Conservation (phyloP, 2,797 vertebrate genomes). For the Lithobates pipiens region DNA sequence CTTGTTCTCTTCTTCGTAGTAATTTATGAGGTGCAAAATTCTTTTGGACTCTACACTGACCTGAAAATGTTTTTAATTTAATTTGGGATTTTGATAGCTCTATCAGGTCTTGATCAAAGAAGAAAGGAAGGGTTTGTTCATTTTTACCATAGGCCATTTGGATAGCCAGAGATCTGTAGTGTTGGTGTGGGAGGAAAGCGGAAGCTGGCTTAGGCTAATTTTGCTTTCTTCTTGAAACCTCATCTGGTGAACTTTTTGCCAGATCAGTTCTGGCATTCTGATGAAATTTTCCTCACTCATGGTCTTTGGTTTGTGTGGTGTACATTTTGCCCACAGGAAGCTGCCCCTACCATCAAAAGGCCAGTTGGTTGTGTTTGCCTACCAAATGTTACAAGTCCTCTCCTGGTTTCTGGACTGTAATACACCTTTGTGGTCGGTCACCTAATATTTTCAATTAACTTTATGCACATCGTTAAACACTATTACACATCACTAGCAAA, state of each 20-base stretch:
- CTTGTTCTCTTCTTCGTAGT: constrained; percentile 17
- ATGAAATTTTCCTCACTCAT: too few species aligned
- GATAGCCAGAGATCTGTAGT: neutral
- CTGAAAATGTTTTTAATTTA: constrained; percentile 12
- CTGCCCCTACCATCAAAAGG: too few species aligned
- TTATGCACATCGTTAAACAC: too few species aligned
- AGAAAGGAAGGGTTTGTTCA: neutral
- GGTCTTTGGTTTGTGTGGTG: too few species aligned
- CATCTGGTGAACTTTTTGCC: neutral
- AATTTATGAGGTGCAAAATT: constrained; percentile 35
- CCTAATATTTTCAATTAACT: too few species aligned
- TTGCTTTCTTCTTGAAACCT: neutral
- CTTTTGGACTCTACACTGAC: constrained; percentile 18
- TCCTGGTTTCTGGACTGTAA: too few species aligned
- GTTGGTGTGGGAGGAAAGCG: neutral
- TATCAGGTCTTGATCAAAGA: constrained; percentile 14
- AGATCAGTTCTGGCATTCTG: neutral
- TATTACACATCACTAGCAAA: too few species aligned
- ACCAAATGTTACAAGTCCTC: too few species aligned
- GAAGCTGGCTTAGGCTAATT: neutral
- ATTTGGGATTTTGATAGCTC: constrained; percentile 25
- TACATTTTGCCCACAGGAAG: too few species aligned
- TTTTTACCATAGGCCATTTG: neutral
- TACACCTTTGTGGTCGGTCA: too few species aligned
- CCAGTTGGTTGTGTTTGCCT: too few species aligned